A percentile compares a stretch with the other conserved stretches of the same genome.
Conservation (phyloP, 2,888 invertebrate species). For the Odontomyia ornata region DNA sequence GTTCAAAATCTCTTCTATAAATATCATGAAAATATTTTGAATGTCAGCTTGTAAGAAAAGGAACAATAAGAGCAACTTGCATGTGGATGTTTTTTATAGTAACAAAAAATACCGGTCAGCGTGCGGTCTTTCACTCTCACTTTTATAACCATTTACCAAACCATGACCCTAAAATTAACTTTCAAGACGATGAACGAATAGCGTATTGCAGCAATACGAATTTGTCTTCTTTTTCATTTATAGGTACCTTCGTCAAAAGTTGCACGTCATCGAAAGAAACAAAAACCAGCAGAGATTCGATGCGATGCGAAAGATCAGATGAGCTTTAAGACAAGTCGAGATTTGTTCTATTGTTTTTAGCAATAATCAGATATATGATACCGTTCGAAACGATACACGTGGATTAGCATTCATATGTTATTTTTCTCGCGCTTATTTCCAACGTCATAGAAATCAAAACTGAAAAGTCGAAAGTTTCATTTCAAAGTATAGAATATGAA, state of each 20-base stretch:
- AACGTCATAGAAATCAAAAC: no score
- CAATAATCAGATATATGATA: not conserved
- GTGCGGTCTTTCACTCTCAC: constrained; percentile 10
- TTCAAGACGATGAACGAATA: not conserved
- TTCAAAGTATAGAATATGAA: no score
- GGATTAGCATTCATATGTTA: no score
- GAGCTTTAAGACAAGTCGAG: not conserved
- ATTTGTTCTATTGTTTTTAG: not conserved
- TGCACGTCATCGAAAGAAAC: no score
- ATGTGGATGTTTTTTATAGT: not conserved
- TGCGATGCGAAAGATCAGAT: no score
- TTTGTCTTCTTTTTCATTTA: no score
- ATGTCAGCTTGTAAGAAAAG: not conserved
- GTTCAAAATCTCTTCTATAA: not conserved
- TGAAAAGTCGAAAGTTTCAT: no score
- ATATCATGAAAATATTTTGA: not conserved
- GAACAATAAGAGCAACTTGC: not conserved
- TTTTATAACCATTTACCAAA: constrained; percentile 1
- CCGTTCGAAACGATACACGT: no score
- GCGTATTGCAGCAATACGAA: not conserved
- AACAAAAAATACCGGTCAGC: not conserved
- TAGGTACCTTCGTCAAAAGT: no score
- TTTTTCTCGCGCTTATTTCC: no score
- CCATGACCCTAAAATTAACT: not conserved
- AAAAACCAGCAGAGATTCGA: no score